These are phyloP conservation scores for Patiria miniata DNA, from an alignment of 35 echinoderm and acorn worm species.

Conservation along the genomic window DNA sequence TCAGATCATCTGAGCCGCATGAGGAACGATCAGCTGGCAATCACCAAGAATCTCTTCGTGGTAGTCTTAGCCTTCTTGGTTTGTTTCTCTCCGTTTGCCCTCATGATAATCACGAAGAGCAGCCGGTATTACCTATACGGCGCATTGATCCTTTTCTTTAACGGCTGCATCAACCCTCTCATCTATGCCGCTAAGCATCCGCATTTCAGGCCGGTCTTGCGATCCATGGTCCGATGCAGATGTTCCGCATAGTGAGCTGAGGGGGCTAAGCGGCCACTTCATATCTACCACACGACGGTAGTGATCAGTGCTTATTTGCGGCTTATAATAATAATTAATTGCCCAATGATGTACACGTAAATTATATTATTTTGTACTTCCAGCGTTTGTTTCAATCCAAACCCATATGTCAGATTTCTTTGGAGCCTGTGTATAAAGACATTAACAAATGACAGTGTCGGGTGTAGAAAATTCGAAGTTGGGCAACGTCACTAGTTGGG, in stretches of 20 bases:
- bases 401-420: no score
- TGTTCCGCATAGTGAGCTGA: neutral
- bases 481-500: no score
- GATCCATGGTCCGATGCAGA: constrained; percentile 10
- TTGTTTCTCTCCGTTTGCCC: neutral
- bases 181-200: constrained; percentile 34
- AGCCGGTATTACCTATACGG: constrained; percentile 11
- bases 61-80: neutral
- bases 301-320: no score
- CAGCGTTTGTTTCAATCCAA: no score
- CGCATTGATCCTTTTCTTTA: neutral
- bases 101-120: constrained; percentile 2
- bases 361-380: no score
- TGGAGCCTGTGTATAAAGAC: no score
- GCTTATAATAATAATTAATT: no score
- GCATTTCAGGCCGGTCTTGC: constrained; percentile 26
- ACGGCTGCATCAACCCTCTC: constrained; percentile 8
- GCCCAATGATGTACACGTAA: no score
- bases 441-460: neutral
- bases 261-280: no score
- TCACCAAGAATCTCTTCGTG: constrained; percentile 21
- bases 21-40: neutral
- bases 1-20: neutral
- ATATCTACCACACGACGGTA: no score
- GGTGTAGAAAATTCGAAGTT: no score